Percentiles rank a stretch among this genome's conserved stretches.
phyloP scores from a whole-genome alignment of 2,797 vertebrate genomes.

The Enteromius afrohamiltoni region DNA sequence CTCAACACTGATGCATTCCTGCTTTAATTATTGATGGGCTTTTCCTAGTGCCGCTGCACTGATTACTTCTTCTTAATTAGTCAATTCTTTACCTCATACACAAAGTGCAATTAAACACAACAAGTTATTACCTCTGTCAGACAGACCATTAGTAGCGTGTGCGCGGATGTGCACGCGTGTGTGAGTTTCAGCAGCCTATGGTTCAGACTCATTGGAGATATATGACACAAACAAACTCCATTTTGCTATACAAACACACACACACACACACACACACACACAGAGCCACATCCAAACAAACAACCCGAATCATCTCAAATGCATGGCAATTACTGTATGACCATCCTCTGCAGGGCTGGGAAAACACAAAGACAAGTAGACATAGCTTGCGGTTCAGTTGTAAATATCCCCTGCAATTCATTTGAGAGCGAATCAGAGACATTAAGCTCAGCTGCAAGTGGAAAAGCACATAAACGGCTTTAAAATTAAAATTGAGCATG shows the following conservation, averaged over 20 bases:
- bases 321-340: slow-evolving; percentile 44
- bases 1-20: slow-evolving; percentile 58
- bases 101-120: slow-evolving; percentile 65
- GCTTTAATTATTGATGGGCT: slow-evolving; percentile 64
- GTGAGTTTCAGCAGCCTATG: slow-evolving; percentile 47
- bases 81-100: slow-evolving; percentile 62
- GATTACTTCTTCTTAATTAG: slow-evolving; percentile 66
- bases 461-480: slow-evolving; percentile 58
- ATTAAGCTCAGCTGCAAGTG: slow-evolving; percentile 50
- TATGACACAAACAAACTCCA: slow-evolving; percentile 51
- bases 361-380: slow-evolving; percentile 45
- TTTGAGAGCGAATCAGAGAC: slow-evolving; percentile 53
- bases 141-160: slow-evolving; percentile 53
- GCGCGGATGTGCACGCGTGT: background rate
- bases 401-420: slow-evolving; percentile 57
- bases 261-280: slow-evolving; percentile 33
- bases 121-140: slow-evolving; percentile 62
- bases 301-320: slow-evolving; percentile 40
- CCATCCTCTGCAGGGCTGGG: slow-evolving; percentile 33
- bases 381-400: slow-evolving; percentile 16
- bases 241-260: slow-evolving; percentile 53
- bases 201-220: slow-evolving; percentile 55
- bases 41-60: slow-evolving; percentile 55
- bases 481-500: slow-evolving; percentile 64
- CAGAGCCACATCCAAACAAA: slow-evolving; percentile 12